Evolutionary conservation across 2,797 vertebrate species (phyloP), one percentile per base, ranked within the genome.

Genomic region (Botia almorhae): DNA sequence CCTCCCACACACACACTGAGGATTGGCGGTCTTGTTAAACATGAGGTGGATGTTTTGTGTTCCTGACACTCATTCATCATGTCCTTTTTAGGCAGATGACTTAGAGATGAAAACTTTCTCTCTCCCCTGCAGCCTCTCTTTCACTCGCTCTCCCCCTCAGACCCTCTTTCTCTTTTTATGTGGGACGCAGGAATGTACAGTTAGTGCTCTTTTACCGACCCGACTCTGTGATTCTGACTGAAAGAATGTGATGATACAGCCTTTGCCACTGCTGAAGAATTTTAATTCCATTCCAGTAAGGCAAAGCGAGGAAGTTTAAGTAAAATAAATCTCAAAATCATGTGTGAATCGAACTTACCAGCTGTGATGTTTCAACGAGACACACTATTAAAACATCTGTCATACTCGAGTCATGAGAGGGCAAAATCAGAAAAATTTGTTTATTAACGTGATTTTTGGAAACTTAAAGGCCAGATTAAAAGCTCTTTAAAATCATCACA

Each of bases 1-100:
- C n/a, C n/a, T n/a, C 51, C 14, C 81, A 58, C 65, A 70, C 39
- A 39, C 7, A 2, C 39, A 81, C 36, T 43, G 79, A 43, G 69
- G 63, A 81, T 69, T 77, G 81, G 64, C 63, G 73, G 83, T 83
- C 83, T 87, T 87, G 85, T 87, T 81, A 81, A 83, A 85, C 83
- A 85, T 81, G 85, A 85, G 79, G 83, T 81, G 81, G 83, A 87
- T 87, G 85, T 87, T 87, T 87, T 87, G 85, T 87, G 84, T 82
- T 69, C 8, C 79, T 85, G 84, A 80, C 81, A 78, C 69, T 85
- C 83, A 87, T 87, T 87, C 81, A 87, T 85, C 80, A 77, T 79
- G 63, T 80, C 81, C 83, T 76, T 83, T 87, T 84, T 85, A 85
- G 78, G 81, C 85, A 85, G 85, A 85, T 87, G 83, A 81, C 76